Evolutionary conservation across 2,888 invertebrate species (phyloP), one percentile per base, ranked within the genome.

Genomic region (Philereme transversata): DNA sequence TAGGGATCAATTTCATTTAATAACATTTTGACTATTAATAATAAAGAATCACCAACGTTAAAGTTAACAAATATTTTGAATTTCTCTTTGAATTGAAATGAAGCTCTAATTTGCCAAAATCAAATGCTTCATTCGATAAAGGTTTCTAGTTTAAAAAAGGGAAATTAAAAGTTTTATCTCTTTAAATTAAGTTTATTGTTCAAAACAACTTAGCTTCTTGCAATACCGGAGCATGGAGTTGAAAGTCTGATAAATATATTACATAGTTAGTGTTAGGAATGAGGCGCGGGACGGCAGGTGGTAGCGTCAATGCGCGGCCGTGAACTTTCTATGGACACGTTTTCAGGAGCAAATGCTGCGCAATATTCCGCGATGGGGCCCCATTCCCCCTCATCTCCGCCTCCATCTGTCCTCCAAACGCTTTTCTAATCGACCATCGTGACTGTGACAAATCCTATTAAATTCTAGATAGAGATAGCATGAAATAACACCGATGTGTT

Each of bases 241-340:
- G 36, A 11, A 53, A 3, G 33, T 51, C 59, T 63, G 43, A 10
- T 59, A 22, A 4, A 22, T 10, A 11, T 5, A 5, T 22, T 41
- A 59, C 63, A 48, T 43, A 35, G 54, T 51, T 43, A 40, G 41
- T 50, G 53, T 56, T 66, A 40, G 64, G 70, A 62, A 70, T 66
- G 68, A 63, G 66, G 82, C 75, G 79, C 78, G 81, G 79, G 78
- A 79, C 76, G 83, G 83, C 81, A 79, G 85, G 84, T 80, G 81
- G 82, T 75, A 79, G 81, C 90, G 93, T 92, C 92, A 92, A 93
- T 86, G 92, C 83, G 92, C 93, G 93, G 84, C 93, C 93, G 84
- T 93, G 92, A 93, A 93, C 93, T 92, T 93, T 91, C 92, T 90
- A 90, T 85, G 89, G 88, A 85, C 91, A 90, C 89, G 90, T 90